Evolutionary conservation across 23 tunicate species (phyloP).

Genomic region (Halocynthia roretzi): DNA sequence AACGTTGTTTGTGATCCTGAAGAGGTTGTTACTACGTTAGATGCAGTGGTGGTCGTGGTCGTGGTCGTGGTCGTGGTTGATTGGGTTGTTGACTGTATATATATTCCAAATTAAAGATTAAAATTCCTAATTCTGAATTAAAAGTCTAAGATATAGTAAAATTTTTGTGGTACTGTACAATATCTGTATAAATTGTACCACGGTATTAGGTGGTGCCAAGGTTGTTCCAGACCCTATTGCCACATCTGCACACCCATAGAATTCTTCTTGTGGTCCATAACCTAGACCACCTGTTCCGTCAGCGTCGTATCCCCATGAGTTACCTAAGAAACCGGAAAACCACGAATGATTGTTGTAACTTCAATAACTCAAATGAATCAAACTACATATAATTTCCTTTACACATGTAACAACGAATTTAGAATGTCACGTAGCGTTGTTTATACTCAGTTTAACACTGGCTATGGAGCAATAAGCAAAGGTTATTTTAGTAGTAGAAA

Average conservation of each 20-base stretch:
- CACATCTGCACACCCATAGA: conserved; percentile 51
- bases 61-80: conserved; percentile 17
- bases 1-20: neutral
- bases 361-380: no score
- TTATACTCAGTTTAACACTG: no score
- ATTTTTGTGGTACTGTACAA: no score
- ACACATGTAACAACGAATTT: no score
- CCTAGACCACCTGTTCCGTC: conserved; percentile 26
- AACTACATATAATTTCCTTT: no score
- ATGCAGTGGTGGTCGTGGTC: conserved; percentile 13
- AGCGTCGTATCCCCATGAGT: conserved; percentile 36
- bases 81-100: neutral
- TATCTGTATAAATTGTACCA: neutral
- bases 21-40: neutral
- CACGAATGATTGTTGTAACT: no score
- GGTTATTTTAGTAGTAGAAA: no score
- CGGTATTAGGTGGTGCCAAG: conserved; percentile 3
- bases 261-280: conserved; percentile 43
- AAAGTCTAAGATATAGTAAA: neutral
- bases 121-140: neutral
- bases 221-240: conserved; percentile 8
- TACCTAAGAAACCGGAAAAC: conserved; percentile 8
- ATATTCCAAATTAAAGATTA: neutral
- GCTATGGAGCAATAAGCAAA: no score
- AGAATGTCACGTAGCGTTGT: no score